A percentile compares a stretch with the other conserved stretches of the same genome.
Evolutionary conservation across 2,113 vertebrate genomes (phyloP).

Genomic region (Picathartes gymnocephalus): DNA sequence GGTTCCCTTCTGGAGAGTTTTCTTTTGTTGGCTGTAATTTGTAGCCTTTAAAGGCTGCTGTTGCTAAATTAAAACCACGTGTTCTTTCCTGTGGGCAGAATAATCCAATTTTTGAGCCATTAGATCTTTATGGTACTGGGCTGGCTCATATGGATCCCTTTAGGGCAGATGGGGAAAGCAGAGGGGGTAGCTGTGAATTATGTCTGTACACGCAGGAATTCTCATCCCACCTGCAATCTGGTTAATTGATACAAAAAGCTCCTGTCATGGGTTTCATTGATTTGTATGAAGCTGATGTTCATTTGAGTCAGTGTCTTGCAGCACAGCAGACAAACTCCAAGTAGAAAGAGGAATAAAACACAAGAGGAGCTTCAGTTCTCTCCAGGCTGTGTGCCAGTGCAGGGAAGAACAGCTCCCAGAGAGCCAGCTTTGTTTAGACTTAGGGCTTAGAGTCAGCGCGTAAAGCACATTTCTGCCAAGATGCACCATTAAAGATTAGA

Average conservation of each 20-base stretch:
- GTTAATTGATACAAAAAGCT: neutral
- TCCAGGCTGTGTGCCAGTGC: neutral
- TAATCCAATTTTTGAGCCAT: neutral
- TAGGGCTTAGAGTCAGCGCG: neutral
- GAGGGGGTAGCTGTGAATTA: neutral
- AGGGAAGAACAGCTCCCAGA: constrained; percentile 9
- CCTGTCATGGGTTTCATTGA: neutral
- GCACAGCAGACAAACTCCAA: neutral
- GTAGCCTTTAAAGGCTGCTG: neutral
- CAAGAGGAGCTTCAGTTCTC: neutral
- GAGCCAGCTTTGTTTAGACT: neutral
- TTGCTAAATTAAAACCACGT: neutral
- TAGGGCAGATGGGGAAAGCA: neutral
- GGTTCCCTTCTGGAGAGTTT: neutral
- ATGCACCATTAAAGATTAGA: neutral
- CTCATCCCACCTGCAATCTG: neutral
- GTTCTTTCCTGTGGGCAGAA: neutral
- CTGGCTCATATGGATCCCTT: neutral
- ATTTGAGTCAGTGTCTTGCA: neutral
- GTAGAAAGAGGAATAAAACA: neutral
- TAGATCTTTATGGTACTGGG: neutral
- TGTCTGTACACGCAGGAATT: neutral
- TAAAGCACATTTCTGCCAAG: neutral
- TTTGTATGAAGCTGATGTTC: neutral
- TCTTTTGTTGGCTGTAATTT: neutral